Evolutionary conservation across 2,888 invertebrate species (phyloP), one percentile per base, ranked within the genome.

Genomic region (Pyrrhia umbra): DNA sequence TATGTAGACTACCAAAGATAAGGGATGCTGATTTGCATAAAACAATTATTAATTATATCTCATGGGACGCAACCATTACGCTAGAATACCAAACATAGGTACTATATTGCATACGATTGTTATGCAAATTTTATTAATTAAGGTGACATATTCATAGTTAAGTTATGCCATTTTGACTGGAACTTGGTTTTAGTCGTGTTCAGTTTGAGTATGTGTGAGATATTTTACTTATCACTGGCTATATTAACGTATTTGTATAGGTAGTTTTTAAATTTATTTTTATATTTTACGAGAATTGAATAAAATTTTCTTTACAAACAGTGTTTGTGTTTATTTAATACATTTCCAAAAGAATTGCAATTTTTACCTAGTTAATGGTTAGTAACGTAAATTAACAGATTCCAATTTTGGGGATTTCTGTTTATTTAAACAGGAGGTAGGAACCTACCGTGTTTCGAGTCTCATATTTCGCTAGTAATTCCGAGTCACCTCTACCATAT

Each of bases 31-130:
- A 88, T 92, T 91, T 90, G 87, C 91, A 90, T 91, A 88, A 88
- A 89, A 88, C 85, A 87, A 88, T 89, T 87, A 91, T 88, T 86
- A 90, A 89, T 90, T 87, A 88, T 81, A 74, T 82, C 84, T 84
- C 84, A 80, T 82, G 83, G 83, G 85, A 76, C 58, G 62, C 56
- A 39, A 68, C 77, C 68, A 85, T 86, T 82, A 82, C 60, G 71
- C 52, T 63, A 79, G 78, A 82, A 81, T 83, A 73, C 72, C 70
- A 76, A 74, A 80, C 74, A 75, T 68, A 47, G 71, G 67, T 75
- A 75, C 68, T 77, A 78, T 80, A 72, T 54, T 77, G 64, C 57
- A 66, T 61, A 43, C 25, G 42, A 65, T 80, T 74, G 67, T 80
- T 68, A 75, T 77, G 75, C 52, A 58, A 79, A 80, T 77, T 58